phyloP scores from a whole-genome alignment of 2,888 invertebrate species.

The Nemapogon koenigi region DNA sequence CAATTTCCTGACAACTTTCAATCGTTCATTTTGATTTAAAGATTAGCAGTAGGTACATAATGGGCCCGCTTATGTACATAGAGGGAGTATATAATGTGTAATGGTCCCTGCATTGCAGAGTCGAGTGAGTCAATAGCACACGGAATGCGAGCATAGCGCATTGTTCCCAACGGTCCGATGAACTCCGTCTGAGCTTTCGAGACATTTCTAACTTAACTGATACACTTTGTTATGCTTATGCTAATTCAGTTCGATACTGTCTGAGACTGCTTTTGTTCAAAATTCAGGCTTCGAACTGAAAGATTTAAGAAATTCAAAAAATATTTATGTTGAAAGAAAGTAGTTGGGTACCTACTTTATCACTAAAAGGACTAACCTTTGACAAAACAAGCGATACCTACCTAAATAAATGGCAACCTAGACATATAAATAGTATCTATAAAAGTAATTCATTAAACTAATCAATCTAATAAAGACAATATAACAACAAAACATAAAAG shows the following conservation, averaged over 20 bases:
- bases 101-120: conserved; percentile 18
- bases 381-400: too few species aligned
- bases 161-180: conserved; percentile 39
- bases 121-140: conserved; percentile 34
- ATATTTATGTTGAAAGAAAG: too few species aligned
- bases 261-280: conserved; percentile 1
- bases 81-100: conserved; percentile 9
- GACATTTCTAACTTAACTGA: conserved; percentile 5
- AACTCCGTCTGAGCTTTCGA: conserved; percentile 22
- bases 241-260: conserved; percentile 7
- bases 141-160: conserved; percentile 31
- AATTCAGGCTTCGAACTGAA: too few species aligned
- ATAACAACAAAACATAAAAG: neutral
- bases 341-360: too few species aligned
- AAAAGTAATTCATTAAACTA: too few species aligned
- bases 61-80: conserved; percentile 5
- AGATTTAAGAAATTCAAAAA: too few species aligned
- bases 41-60: neutral
- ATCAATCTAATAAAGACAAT: too few species aligned
- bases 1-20: too few species aligned
- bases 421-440: too few species aligned
- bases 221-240: conserved; percentile 7
- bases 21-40: too few species aligned
- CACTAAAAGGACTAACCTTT: too few species aligned
- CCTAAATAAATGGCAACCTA: too few species aligned